Conservation (phyloP, 2,113 vertebrate species). For the Nannospalax galili region DNA sequence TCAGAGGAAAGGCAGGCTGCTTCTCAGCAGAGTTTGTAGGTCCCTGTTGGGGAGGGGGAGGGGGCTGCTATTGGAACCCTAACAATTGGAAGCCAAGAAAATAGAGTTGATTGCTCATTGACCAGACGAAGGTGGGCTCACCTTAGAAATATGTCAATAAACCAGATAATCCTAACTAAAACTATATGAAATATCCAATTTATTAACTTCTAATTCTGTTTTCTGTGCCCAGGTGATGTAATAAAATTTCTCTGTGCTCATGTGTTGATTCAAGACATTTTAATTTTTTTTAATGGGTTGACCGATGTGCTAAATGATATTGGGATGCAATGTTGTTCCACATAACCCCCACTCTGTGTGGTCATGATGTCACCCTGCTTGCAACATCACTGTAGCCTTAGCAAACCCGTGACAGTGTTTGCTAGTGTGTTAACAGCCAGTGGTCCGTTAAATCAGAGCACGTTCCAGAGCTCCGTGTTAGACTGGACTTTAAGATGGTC, state of each 20-base stretch:
- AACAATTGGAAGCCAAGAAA: conserved; percentile 42
- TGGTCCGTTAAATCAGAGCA: not conserved
- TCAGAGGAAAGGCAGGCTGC: too few species aligned
- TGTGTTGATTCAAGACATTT: not conserved
- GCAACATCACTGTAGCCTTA: not conserved
- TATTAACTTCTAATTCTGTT: not conserved
- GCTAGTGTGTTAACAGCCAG: not conserved
- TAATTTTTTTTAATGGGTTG: not conserved
- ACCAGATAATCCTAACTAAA: conserved; percentile 27
- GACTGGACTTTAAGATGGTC: not conserved
- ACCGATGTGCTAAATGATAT: not conserved
- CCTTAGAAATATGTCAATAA: conserved; percentile 11
- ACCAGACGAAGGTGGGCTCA: not conserved
- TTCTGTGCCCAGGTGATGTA: not conserved
- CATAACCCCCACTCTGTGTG: too few species aligned
- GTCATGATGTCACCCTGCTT: fast-evolving
- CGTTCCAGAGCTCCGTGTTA: not conserved
- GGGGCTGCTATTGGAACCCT: too few species aligned
- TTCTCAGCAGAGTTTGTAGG: too few species aligned
- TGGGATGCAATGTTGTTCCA: fast-evolving
- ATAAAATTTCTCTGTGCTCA: not conserved
- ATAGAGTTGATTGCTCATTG: conserved; percentile 8
- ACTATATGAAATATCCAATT: conserved; percentile 27
- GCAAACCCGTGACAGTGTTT: not conserved
- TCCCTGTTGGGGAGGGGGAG: too few species aligned